Evolutionary conservation across 1,140 invertebrate genomes (phyloP).

Genomic region (Hestina assimilis): DNA sequence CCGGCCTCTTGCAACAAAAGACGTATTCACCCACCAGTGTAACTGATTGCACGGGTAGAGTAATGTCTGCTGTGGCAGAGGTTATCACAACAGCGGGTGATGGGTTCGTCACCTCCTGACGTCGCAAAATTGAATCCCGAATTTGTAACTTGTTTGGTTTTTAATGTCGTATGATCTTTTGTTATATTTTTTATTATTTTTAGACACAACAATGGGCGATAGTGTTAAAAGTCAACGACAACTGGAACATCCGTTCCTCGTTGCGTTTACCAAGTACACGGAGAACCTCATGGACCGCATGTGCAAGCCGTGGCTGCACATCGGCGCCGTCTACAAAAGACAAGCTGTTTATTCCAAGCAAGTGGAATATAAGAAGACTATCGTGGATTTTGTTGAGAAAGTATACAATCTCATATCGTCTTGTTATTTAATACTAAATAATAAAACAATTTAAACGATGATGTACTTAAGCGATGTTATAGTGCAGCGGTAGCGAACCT

Average conservation of each 20-base stretch:
- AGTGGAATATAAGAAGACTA: background rate
- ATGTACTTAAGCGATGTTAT: too few relatives aligned
- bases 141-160: background rate
- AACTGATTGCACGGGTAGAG: too few relatives aligned
- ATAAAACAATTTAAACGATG: too few relatives aligned
- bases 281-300: conserved; percentile 12
- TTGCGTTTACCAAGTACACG: conserved; percentile 22
- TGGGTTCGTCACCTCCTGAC: too few relatives aligned
- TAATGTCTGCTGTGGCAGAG: too few relatives aligned
- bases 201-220: conserved; percentile 30
- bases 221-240: conserved; percentile 20
- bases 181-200: background rate
- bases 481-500: too few relatives aligned
- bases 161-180: background rate
- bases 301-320: conserved; percentile 26
- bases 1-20: too few relatives aligned
- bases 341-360: conserved; percentile 3
- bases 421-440: too few relatives aligned
- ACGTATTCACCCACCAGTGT: too few relatives aligned
- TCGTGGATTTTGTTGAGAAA: conserved; percentile 4
- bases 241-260: conserved; percentile 12
- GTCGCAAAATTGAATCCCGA: background rate
- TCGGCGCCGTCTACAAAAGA: conserved; percentile 4
- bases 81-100: too few relatives aligned
- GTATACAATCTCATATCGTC: background rate